A percentile compares a stretch with the other conserved stretches of the same genome.
phyloP scores from a whole-genome alignment of 2,113 vertebrate genomes.

The Pygoscelis antarcticus region DNA sequence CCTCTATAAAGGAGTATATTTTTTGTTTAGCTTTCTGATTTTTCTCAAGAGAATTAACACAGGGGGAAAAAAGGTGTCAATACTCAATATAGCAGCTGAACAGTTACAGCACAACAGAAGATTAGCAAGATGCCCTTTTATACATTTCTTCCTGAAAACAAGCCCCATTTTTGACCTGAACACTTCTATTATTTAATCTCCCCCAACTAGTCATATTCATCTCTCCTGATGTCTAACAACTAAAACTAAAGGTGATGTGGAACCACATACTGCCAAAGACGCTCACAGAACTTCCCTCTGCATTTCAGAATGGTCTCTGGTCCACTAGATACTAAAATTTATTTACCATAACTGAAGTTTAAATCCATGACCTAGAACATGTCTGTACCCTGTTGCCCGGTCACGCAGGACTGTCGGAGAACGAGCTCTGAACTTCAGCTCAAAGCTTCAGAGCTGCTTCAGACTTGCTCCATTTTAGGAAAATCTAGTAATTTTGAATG shows the following conservation, averaged over 20 bases:
- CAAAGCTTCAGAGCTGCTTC: background rate
- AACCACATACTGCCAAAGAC: background rate
- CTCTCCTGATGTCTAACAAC: background rate
- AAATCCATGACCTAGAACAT: background rate
- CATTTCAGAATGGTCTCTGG: background rate
- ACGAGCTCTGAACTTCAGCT: background rate
- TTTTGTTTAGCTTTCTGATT: background rate
- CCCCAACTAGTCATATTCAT: too few species aligned
- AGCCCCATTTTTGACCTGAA: background rate
- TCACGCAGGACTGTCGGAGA: fast-evolving
- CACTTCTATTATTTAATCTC: background rate
- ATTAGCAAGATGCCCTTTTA: background rate
- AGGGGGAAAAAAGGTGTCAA: background rate
- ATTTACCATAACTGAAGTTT: background rate
- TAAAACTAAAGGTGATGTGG: background rate
- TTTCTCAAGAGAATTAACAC: background rate
- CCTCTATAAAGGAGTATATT: background rate
- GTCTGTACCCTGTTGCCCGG: background rate
- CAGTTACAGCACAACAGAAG: background rate
- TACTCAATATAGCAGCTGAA: background rate
- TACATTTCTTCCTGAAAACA: background rate
- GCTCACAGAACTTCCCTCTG: background rate
- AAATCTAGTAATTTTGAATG: background rate
- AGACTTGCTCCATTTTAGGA: background rate
- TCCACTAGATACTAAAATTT: background rate